A percentile compares a stretch with the other conserved stretches of the same genome.
These are phyloP conservation scores for Lacerta bilineata DNA, from an alignment of 2,797 vertebrate genomes.

Conservation along the genomic window DNA sequence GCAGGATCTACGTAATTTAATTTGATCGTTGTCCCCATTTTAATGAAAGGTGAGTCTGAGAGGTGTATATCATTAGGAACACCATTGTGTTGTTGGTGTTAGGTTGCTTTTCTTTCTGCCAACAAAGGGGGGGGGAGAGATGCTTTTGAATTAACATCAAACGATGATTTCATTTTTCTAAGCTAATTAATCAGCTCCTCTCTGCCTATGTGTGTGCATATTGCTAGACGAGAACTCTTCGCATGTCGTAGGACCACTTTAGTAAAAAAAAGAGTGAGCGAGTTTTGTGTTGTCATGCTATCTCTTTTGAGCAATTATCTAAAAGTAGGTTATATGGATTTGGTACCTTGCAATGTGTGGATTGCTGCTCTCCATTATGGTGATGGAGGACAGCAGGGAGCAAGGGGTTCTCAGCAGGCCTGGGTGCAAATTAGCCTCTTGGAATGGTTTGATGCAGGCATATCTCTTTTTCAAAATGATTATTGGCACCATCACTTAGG, in stretches of 20 bases:
- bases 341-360: constrained; percentile 12
- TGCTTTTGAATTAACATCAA: constrained; percentile 10
- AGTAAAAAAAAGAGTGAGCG: neutral
- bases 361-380: neutral
- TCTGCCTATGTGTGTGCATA: neutral
- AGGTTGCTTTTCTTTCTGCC: neutral
- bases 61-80: neutral
- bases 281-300: neutral
- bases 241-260: neutral
- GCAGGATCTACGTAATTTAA: neutral
- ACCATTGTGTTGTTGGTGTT: neutral
- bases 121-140: neutral
- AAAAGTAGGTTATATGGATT: neutral
- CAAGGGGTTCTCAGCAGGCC: neutral
- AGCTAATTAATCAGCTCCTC: neutral
- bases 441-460: constrained; percentile 2
- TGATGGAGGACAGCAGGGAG: neutral
- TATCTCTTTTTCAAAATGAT: constrained; percentile 36
- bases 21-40: constrained; percentile 19
- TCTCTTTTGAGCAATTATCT: neutral
- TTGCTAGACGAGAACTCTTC: neutral
- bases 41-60: neutral
- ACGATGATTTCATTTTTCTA: neutral
- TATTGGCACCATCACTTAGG: constrained; percentile 57
- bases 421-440: constrained; percentile 7